Base-by-base conservation (phyloP, 2,797 vertebrate genomes). In the Danio kyathit region DNA sequence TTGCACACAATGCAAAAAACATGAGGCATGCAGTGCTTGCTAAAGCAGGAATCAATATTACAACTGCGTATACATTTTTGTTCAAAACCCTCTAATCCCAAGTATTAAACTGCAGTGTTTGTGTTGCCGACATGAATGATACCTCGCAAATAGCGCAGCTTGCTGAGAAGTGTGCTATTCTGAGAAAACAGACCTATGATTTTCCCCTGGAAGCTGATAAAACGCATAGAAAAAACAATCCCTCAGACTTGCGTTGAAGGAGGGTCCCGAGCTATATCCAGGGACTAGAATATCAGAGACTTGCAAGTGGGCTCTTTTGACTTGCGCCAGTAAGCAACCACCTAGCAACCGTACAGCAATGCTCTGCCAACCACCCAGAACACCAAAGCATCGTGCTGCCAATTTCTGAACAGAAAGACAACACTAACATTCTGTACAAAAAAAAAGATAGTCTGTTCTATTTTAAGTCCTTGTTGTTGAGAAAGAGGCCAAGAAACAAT, bases 251-350 rank as follows among this genome's bases (percentile, higher is more conserved):
- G 43, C 17, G 0, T n/a, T 74, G 43, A 60, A 59, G 54, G 41
- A 74, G 54, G 54, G 13, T 21, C 41, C 6, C 13, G 0, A 46
- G 43, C 8, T 60, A 29, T 57, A 59, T 48, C 57, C 13, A 74
- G 73, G 21, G 73, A 63, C 57, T 44, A 51, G 57, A 17, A 75
- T 75, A 61, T 61, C 70, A 75, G 59, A 61, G 21, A 41, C 72
- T 61, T 63, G 21, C 46, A 51, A 61, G 44, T 8, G 44, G 29
- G 59, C 44, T 73, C 44, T 75, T 63, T 63, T 63, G 46, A 75
- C 59, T 60, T 46, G 54, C 5, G 56, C 56, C 71, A 74, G 71
- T 60, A 74, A 74, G 71, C 56, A 74, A 74, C 71, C 54, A 60
- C 56, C 71, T 48, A 74, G 71, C 19, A 59, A 60, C 71, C 0